phyloP scores from a whole-genome alignment of 2,113 vertebrate genomes.

The Morone chrysops region DNA sequence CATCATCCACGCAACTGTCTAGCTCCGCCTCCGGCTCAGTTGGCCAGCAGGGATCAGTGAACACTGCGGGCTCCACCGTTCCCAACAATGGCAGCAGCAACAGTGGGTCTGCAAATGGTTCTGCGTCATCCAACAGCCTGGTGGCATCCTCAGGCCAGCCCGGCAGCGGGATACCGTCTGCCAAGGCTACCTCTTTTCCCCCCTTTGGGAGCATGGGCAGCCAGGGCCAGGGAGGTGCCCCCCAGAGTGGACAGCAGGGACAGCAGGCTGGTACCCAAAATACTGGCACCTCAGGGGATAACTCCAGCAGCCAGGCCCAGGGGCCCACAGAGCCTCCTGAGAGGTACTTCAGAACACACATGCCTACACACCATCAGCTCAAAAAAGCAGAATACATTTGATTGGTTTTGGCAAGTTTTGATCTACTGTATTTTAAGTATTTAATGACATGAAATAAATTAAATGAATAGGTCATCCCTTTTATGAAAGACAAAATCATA shows the following conservation, averaged over 20 bases:
- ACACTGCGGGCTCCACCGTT: slow-evolving; percentile 79
- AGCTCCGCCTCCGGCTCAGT: slow-evolving; percentile 79
- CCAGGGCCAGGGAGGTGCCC: slow-evolving; percentile 79
- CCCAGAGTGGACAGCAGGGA: slow-evolving; percentile 88
- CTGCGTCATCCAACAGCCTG: slow-evolving; percentile 86
- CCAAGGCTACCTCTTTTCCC: slow-evolving; percentile 91
- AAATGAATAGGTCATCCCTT: background rate
- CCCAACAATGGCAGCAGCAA: slow-evolving; percentile 82
- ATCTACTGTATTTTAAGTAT: background rate
- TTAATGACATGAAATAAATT: background rate
- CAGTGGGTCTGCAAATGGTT: slow-evolving; percentile 79
- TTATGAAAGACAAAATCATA: background rate
- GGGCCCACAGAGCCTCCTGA: slow-evolving; percentile 92
- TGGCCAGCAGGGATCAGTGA: slow-evolving; percentile 84
- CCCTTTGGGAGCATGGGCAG: slow-evolving; percentile 88
- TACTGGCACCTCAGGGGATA: slow-evolving; percentile 86
- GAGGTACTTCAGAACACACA: slow-evolving; percentile 84
- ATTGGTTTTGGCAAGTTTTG: background rate
- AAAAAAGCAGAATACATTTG: background rate
- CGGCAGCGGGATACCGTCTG: slow-evolving; percentile 81
- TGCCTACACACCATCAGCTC: background rate
- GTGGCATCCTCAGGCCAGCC: slow-evolving; percentile 88
- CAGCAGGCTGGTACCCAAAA: slow-evolving; percentile 87
- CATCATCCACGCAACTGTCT: slow-evolving; percentile 85
- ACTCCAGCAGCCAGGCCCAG: slow-evolving; percentile 83